A percentile compares a stretch with the other conserved stretches of the same genome.
phyloP scores from a whole-genome alignment of 2,113 vertebrate species.

The Cephalopterus ornatus region DNA sequence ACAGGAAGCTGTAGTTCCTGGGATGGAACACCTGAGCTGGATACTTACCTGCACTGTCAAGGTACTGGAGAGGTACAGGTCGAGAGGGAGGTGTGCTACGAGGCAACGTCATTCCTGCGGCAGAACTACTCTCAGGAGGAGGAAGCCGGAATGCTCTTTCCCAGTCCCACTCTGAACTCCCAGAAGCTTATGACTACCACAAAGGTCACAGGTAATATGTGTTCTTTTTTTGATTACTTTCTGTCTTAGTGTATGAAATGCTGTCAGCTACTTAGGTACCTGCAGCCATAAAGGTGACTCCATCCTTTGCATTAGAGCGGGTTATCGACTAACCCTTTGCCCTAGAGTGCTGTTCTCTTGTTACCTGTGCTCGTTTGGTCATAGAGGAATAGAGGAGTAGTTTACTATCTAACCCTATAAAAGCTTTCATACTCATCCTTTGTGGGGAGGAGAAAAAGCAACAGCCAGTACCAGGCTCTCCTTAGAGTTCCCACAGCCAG shows the following conservation, averaged over 20 bases:
- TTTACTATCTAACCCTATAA: not conserved
- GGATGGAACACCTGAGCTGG: constrained; percentile 44
- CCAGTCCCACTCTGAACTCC: constrained; percentile 58
- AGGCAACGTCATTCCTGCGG: constrained; percentile 69
- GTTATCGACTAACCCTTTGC: not conserved
- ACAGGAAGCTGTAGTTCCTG: constrained; percentile 58
- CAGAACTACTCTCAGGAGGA: constrained; percentile 71
- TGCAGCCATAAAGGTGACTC: not conserved
- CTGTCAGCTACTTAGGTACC: not conserved
- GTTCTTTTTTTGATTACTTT: not conserved
- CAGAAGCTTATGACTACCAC: constrained; percentile 56
- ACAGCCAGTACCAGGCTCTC: not conserved
- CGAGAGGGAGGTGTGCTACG: constrained; percentile 71
- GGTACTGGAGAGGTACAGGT: constrained; percentile 56
- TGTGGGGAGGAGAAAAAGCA: not conserved
- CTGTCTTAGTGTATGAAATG: not conserved
- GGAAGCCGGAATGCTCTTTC: constrained; percentile 75
- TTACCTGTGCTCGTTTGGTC: not conserved
- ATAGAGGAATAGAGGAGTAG: not conserved
- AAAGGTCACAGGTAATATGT: constrained; percentile 64
- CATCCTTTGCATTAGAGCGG: not conserved
- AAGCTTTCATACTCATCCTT: not conserved
- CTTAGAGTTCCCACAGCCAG: not conserved
- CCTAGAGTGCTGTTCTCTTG: not conserved
- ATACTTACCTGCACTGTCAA: constrained; percentile 53